Evolutionary conservation across 2,888 invertebrate species (phyloP).

Genomic region (Andrena chrysosceles): DNA sequence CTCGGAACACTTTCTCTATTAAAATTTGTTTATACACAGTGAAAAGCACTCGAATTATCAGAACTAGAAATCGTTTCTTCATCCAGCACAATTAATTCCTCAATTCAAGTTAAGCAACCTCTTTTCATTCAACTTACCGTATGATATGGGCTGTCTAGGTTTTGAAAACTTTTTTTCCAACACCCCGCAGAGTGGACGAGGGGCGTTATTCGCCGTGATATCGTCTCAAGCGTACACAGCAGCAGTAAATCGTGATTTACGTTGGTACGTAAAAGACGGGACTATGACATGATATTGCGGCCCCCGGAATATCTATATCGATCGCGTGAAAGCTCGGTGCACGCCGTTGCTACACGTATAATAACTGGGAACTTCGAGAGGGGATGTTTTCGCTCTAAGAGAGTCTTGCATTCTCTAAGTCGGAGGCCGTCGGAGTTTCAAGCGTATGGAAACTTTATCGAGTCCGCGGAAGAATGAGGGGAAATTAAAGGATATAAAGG

Average conservation of each 20-base stretch:
- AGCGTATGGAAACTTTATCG: conserved; percentile 43
- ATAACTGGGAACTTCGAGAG: conserved; percentile 50
- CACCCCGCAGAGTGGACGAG: conserved; percentile 36
- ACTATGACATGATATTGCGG: conserved; percentile 66
- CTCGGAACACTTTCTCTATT: background rate
- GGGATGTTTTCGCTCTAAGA: conserved; percentile 37
- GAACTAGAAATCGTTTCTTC: background rate
- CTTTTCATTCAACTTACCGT: background rate
- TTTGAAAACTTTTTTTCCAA: background rate
- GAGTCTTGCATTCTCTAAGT: conserved; percentile 18
- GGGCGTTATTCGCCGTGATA: conserved; percentile 39
- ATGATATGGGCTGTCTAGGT: background rate
- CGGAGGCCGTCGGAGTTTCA: conserved; percentile 21
- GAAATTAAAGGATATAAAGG: conserved; percentile 33
- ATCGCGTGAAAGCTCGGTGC: conserved; percentile 27
- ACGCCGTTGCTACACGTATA: conserved; percentile 21
- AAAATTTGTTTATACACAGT: background rate
- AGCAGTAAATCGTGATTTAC: conserved; percentile 78
- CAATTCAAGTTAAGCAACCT: background rate
- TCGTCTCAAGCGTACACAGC: conserved; percentile 56
- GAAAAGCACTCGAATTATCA: too few relatives aligned
- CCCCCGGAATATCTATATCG: conserved; percentile 58
- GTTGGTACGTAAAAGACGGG: conserved; percentile 72
- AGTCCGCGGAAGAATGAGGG: conserved; percentile 26
- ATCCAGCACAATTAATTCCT: background rate